Evolutionary conservation across 2,797 vertebrate species (phyloP).

Genomic region (Coilia nasus): DNA sequence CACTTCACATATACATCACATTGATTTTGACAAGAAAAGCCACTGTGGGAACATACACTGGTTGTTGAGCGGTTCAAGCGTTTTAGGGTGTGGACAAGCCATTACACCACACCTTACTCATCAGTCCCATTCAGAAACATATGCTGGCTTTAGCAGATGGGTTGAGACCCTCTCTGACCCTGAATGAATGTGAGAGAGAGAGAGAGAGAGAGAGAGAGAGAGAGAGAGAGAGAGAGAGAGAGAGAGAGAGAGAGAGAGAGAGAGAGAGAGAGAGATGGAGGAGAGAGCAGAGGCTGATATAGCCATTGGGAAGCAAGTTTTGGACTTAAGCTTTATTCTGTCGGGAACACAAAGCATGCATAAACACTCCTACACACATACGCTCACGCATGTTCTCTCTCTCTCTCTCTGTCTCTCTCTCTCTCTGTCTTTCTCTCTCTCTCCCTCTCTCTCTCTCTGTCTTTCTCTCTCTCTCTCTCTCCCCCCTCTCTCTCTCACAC

Average conservation of each 20-base stretch:
- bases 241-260: not conserved
- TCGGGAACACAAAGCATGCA: constrained; percentile 7
- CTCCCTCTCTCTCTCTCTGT: too few species aligned
- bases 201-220: constrained; percentile 1
- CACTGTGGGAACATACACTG: too few species aligned
- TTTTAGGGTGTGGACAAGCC: not conserved
- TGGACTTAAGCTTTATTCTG: not conserved
- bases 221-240: not conserved
- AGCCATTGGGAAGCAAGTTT: not conserved
- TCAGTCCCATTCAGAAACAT: constrained; percentile 1
- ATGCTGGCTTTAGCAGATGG: not conserved
- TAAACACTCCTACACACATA: constrained; percentile 19
- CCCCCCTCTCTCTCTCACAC: not conserved
- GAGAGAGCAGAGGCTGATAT: not conserved
- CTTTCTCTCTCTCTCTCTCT: too few species aligned
- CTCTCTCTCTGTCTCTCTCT: too few species aligned
- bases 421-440: too few species aligned
- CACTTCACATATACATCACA: too few species aligned
- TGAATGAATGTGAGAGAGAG: not conserved
- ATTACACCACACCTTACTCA: not conserved
- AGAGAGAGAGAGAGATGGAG: not conserved
- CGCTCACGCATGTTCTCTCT: not conserved
- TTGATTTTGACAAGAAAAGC: too few species aligned
- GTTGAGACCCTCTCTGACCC: not conserved
- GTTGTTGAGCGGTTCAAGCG: not conserved